Evolutionary conservation across 2,888 invertebrate genomes (phyloP).

Genomic region (Tubulanus polymorphus): DNA sequence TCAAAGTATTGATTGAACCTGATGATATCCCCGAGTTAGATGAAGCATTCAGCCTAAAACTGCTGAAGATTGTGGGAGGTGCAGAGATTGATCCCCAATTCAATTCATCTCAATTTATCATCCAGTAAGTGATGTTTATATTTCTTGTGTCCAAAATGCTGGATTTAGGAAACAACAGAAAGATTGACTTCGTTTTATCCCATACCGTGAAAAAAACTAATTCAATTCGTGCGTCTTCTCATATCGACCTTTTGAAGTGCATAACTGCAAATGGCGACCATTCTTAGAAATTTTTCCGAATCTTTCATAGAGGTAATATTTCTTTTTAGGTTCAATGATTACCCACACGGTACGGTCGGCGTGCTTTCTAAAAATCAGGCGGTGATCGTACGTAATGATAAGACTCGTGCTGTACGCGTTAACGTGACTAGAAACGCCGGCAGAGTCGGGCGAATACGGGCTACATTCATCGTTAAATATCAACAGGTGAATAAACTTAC

Average conservation of each 20-base stretch:
- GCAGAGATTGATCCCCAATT: constrained; percentile 37
- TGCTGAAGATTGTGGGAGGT: constrained; percentile 42
- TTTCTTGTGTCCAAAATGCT: too few relatives aligned
- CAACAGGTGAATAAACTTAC: constrained; percentile 39
- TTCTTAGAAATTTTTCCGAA: neutral
- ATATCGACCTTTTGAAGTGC: neutral
- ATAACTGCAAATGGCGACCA: neutral
- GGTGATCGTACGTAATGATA: constrained; percentile 33
- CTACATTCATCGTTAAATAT: constrained; percentile 34
- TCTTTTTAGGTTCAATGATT: constrained; percentile 42
- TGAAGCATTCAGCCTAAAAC: constrained; percentile 33
- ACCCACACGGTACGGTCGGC: constrained; percentile 48
- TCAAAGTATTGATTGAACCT: constrained; percentile 36
- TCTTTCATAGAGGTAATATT: constrained; percentile 1
- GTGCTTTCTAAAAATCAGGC: constrained; percentile 17
- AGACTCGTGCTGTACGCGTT: constrained; percentile 32
- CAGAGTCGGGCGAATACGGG: constrained; percentile 35
- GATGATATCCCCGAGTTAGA: constrained; percentile 43
- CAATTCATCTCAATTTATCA: constrained; percentile 33
- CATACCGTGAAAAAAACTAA: too few relatives aligned
- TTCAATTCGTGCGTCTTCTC: neutral
- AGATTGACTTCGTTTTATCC: too few relatives aligned
- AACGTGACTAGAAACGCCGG: constrained; percentile 42
- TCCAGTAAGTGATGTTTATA: constrained; percentile 37
- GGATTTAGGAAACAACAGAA: too few relatives aligned